Conservation (phyloP, 2,797 vertebrate genomes). For the Gallinago nigripennis region DNA sequence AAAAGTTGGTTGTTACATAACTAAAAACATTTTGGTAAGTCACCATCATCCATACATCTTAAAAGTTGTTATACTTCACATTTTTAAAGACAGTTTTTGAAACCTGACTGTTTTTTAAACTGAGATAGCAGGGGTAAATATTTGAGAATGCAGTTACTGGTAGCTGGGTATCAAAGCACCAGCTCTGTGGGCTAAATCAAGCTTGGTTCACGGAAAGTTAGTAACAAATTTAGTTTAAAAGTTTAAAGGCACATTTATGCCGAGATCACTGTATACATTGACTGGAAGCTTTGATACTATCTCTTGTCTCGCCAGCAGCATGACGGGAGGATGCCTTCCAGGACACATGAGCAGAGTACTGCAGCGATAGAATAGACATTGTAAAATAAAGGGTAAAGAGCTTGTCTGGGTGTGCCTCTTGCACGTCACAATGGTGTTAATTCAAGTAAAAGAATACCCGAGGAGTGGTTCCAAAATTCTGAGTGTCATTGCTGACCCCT, state of each 20-base stretch:
- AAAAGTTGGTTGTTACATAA: not conserved
- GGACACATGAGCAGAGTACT: not conserved
- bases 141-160: not conserved
- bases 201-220: not conserved
- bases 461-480: not conserved
- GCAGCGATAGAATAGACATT: not conserved
- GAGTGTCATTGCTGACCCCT: not conserved
- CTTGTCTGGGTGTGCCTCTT: not conserved
- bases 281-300: not conserved
- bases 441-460: not conserved
- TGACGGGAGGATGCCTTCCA: not conserved
- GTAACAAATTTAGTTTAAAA: not conserved
- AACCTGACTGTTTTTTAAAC: not conserved
- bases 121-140: not conserved
- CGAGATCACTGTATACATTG: accelerated
- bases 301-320: not conserved
- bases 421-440: not conserved
- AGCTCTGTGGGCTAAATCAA: not conserved
- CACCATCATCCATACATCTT: not conserved
- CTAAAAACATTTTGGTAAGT: not conserved
- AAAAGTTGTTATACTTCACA: not conserved
- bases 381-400: not conserved
- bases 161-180: not conserved
- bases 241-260: not conserved
- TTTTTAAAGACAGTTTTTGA: not conserved